Percentiles rank a stretch among this genome's conserved stretches.
Conservation (phyloP, 2,797 vertebrate species). For the Etheostoma nigrum region DNA sequence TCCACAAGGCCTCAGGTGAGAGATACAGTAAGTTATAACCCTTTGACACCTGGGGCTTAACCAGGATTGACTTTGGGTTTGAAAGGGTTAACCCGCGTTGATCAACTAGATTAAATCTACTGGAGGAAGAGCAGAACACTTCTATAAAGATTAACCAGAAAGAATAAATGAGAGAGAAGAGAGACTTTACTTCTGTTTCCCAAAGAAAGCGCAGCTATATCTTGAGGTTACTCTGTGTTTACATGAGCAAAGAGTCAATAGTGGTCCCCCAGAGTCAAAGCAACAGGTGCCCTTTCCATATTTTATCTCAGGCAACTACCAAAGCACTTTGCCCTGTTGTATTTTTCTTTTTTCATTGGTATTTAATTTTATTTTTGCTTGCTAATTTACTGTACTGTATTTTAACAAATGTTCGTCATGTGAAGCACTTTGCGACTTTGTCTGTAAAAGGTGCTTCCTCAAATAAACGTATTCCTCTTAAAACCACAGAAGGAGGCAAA, state of each 20-base stretch:
- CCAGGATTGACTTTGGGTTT: too few species aligned
- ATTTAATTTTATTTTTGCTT: too few species aligned
- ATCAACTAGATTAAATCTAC: not conserved
- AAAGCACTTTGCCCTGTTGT: not conserved
- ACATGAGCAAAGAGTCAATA: conserved; percentile 1
- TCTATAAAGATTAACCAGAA: not conserved
- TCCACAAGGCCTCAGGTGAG: not conserved
- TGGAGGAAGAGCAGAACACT: not conserved
- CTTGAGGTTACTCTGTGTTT: conserved; percentile 10
- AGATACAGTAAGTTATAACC: not conserved
- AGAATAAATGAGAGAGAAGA: too few species aligned
- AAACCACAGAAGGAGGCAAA: not conserved
- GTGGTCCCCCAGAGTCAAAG: not conserved
- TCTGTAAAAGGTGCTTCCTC: too few species aligned
- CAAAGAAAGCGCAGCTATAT: not conserved
- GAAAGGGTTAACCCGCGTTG: too few species aligned
- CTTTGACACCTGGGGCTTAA: not conserved
- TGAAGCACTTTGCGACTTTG: too few species aligned
- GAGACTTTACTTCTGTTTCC: not conserved
- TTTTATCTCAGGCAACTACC: not conserved
- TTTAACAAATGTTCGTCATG: too few species aligned
- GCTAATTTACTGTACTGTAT: too few species aligned
- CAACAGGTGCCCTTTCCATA: not conserved
- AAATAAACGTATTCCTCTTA: not conserved
- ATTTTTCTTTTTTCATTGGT: too few species aligned